Evolutionary conservation across 2,888 invertebrate species (phyloP), one percentile per base, ranked within the genome.

Genomic region (Limnephilus rhombicus): DNA sequence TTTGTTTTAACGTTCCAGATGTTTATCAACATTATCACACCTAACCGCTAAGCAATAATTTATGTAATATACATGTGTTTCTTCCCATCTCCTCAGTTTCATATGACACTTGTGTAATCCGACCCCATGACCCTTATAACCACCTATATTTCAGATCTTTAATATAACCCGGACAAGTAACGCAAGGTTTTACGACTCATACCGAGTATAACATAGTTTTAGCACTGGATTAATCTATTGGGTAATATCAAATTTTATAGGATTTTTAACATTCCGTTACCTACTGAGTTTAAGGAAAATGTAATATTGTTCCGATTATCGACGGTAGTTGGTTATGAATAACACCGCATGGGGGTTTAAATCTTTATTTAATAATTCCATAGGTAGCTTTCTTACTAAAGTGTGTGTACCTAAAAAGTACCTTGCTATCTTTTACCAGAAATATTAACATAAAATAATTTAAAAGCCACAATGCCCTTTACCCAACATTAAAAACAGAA

Each of bases 71-170:
- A 9, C 9, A 45, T 45, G 45, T 83, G 37, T 34, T 37, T 34
- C 37, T 37, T 83, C 24, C 83, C 37, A 7, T 34, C 34, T 34
- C 31, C 83, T 37, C 9, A 18, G 83, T 24, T 12, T 37, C 15
- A 83, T 24, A 7, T 83, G 83, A 83, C 37, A 83, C 83, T 15
- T 83, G 12, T 15, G 83, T 83, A 83, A 83, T 83, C 31, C 83
- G 37, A 83, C 83, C 83, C 83, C 34, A 24, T 5, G 34, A 68
- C 68, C 68, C 24, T 68, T n/a, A 37, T 41, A 2, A 18, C 37
- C 18, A 37, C 34, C 15, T 37, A 34, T 37, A 13, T 11, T 18
- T 83, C 83, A 34, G 37, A 9, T 18, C 18, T 83, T 24, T 24
- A 24, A 68, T 2, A n/a, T 68, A 68, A 68, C 68, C 5, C 24